Percentiles rank a stretch among this genome's conserved stretches.
phyloP scores from a whole-genome alignment of 1,140 invertebrate genomes.

The Pachypeltis micranthus region DNA sequence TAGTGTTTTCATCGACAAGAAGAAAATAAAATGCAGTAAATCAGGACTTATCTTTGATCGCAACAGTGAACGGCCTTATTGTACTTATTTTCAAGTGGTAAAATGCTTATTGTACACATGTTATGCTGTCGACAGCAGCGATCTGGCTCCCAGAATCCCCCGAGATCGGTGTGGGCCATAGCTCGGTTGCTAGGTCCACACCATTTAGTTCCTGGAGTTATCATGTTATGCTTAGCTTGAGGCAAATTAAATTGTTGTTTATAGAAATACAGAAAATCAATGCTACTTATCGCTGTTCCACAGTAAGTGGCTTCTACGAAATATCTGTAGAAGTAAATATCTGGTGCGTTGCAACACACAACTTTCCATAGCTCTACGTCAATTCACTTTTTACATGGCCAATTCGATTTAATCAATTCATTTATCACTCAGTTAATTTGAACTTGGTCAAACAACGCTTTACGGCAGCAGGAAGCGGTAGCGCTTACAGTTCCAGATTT shows the following conservation, averaged over 20 bases:
- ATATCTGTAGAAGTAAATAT: too few relatives aligned
- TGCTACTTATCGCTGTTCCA: not conserved
- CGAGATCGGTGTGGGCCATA: constrained; percentile 49
- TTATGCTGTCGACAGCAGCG: constrained; percentile 66
- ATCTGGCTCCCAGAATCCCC: constrained; percentile 49
- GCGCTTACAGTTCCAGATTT: too few relatives aligned
- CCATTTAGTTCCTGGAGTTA: constrained; percentile 51
- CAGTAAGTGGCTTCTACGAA: too few relatives aligned
- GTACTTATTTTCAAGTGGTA: constrained; percentile 52
- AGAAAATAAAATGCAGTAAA: not conserved
- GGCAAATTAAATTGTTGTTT: not conserved
- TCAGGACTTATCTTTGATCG: constrained; percentile 57
- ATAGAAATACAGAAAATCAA: not conserved
- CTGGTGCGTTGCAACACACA: too few relatives aligned
- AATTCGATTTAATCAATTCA: too few relatives aligned
- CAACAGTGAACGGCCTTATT: constrained; percentile 70
- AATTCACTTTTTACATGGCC: too few relatives aligned
- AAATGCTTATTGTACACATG: constrained; percentile 56
- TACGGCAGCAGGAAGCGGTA: too few relatives aligned
- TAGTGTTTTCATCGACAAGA: too few relatives aligned
- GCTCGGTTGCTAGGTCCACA: constrained; percentile 56
- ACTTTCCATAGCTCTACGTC: too few relatives aligned
- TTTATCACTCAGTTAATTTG: too few relatives aligned
- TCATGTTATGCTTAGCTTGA: constrained; percentile 6
- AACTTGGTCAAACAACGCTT: too few relatives aligned